These are phyloP conservation scores for Sitta carolinensis DNA, from an alignment of 2,797 vertebrate genomes.

Conservation along the genomic window DNA sequence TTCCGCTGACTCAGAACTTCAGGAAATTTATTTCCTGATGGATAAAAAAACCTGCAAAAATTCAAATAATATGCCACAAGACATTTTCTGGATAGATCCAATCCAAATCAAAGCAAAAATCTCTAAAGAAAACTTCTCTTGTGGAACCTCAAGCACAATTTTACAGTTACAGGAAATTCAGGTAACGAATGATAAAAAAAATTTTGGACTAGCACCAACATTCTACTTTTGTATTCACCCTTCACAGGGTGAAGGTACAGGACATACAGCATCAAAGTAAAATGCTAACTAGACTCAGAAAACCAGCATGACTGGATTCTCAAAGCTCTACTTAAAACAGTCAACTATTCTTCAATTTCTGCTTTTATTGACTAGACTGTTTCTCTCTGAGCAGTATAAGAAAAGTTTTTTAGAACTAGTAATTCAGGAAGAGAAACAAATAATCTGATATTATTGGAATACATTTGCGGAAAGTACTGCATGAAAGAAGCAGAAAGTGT, in stretches of 20 bases:
- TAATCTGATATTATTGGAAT: background rate
- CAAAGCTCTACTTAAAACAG: background rate
- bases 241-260: background rate
- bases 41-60: background rate
- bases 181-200: background rate
- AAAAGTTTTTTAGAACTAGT: background rate
- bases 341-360: background rate
- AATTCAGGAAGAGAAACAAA: slow-evolving; percentile 1
- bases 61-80: background rate
- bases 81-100: background rate
- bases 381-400: background rate
- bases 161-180: slow-evolving; percentile 3
- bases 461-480: background rate
- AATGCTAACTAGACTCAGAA: background rate
- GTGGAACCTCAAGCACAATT: background rate
- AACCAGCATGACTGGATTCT: slow-evolving; percentile 19
- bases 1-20: background rate
- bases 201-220: slow-evolving; percentile 10
- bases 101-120: slow-evolving; percentile 12
- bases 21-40: background rate
- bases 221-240: background rate
- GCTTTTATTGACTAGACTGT: background rate
- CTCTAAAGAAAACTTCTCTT: background rate
- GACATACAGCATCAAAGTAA: background rate
- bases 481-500: background rate